Percentiles rank a stretch among this genome's conserved stretches.
phyloP scores from a whole-genome alignment of 1,140 invertebrate species.

The Nylanderia fulva region DNA sequence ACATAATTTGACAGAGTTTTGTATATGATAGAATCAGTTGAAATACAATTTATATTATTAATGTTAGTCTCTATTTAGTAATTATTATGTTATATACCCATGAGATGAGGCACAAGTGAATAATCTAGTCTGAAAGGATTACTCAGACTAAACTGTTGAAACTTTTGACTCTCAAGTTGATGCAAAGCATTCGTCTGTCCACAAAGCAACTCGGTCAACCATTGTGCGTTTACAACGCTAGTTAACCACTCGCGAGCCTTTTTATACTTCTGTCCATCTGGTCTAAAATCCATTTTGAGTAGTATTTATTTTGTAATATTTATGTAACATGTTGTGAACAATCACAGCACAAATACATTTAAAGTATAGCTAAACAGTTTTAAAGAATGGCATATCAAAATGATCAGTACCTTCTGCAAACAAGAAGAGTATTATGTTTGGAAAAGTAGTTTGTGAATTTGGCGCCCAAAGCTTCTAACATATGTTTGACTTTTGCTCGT shows the following conservation, averaged over 20 bases:
- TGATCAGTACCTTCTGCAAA: slow-evolving; percentile 86
- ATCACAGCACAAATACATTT: neutral
- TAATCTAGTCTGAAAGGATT: slow-evolving; percentile 96
- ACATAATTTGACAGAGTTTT: neutral
- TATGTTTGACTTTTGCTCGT: slow-evolving; percentile 91
- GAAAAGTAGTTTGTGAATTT: slow-evolving; percentile 92
- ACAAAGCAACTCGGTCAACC: slow-evolving; percentile 97
- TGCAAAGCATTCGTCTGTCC: slow-evolving; percentile 94
- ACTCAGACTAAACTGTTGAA: slow-evolving; percentile 93
- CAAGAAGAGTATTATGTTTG: slow-evolving; percentile 90
- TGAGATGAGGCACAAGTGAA: slow-evolving; percentile 93
- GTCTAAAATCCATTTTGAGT: slow-evolving; percentile 85
- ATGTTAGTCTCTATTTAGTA: slow-evolving; percentile 7
- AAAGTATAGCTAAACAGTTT: neutral
- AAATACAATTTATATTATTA: no score
- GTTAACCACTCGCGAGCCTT: slow-evolving; percentile 96
- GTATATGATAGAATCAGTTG: neutral
- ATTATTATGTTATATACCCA: slow-evolving; percentile 89
- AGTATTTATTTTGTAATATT: slow-evolving; percentile 27
- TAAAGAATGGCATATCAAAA: neutral
- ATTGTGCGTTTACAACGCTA: slow-evolving; percentile 96
- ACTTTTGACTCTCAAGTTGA: slow-evolving; percentile 93
- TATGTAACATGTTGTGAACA: neutral
- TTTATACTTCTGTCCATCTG: slow-evolving; percentile 94
- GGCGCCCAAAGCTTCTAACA: slow-evolving; percentile 95